Evolutionary conservation across 2,113 vertebrate genomes (phyloP).

Genomic region (Neomonachus schauinslandi): DNA sequence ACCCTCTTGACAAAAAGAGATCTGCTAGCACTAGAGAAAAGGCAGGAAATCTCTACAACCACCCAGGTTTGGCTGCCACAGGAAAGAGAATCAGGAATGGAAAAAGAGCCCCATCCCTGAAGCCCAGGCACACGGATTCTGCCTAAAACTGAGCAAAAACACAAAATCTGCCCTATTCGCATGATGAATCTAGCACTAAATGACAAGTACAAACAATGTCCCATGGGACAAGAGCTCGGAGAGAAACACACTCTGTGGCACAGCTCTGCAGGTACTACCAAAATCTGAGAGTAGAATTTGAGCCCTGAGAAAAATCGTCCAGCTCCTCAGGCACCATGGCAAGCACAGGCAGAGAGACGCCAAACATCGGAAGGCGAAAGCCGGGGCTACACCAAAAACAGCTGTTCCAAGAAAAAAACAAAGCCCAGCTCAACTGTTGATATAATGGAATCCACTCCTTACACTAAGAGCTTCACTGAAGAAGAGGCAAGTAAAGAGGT

Average conservation of each 20-base stretch:
- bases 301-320: neutral
- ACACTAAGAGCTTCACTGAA: neutral
- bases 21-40: neutral
- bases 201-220: neutral
- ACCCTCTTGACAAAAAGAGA: neutral
- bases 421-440: neutral
- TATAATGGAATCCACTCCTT: neutral
- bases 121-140: neutral
- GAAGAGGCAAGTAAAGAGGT: neutral
- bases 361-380: neutral
- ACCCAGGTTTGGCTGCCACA: neutral
- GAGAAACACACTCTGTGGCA: neutral
- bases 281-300: neutral
- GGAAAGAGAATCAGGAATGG: neutral
- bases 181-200: neutral
- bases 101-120: neutral
- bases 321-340: neutral
- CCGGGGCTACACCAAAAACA: too few species aligned
- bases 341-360: neutral
- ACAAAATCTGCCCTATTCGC: neutral
- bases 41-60: neutral
- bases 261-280: neutral
- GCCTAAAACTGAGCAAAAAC: neutral
- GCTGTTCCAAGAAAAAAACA: neutral
- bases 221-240: neutral